These are phyloP conservation scores for Xestobium rufovillosum DNA, from an alignment of 2,888 invertebrate genomes.

Conservation along the genomic window DNA sequence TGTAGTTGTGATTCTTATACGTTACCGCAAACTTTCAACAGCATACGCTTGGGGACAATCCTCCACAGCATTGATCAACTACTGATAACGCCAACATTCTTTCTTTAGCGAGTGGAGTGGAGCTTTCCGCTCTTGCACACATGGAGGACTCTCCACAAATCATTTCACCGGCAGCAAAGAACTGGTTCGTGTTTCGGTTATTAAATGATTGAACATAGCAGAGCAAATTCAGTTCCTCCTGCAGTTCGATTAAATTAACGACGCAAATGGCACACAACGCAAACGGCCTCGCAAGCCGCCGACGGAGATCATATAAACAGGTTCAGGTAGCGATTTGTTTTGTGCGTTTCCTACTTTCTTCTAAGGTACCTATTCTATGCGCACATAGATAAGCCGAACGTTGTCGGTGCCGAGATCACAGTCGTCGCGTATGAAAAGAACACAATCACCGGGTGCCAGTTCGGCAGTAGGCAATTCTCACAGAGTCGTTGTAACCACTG, in stretches of 20 bases:
- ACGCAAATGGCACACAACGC: conserved; percentile 31
- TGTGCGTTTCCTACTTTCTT: conserved; percentile 21
- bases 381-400: conserved; percentile 42
- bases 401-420: conserved; percentile 43
- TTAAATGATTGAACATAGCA: conserved; percentile 11
- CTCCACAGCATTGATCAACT: too few relatives aligned
- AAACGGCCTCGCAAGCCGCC: background rate
- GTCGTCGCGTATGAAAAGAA: conserved; percentile 43
- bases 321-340: conserved; percentile 27
- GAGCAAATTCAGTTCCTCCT: conserved; percentile 14
- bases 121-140: too few relatives aligned
- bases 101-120: too few relatives aligned
- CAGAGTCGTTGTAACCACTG: conserved; percentile 46
- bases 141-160: conserved; percentile 19
- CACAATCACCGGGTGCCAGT: conserved; percentile 46
- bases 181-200: conserved; percentile 21
- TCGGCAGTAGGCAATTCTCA: conserved; percentile 49
- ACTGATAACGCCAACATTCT: too few relatives aligned
- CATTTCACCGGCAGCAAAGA: conserved; percentile 32
- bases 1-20: too few relatives aligned
- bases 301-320: conserved; percentile 10
- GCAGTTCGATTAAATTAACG: conserved; percentile 20
- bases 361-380: conserved; percentile 35
- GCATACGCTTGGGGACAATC: too few relatives aligned
- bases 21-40: too few relatives aligned